Evolutionary conservation across 2,888 invertebrate genomes (phyloP), one percentile per base, ranked within the genome.

Genomic region (Bibio marci): DNA sequence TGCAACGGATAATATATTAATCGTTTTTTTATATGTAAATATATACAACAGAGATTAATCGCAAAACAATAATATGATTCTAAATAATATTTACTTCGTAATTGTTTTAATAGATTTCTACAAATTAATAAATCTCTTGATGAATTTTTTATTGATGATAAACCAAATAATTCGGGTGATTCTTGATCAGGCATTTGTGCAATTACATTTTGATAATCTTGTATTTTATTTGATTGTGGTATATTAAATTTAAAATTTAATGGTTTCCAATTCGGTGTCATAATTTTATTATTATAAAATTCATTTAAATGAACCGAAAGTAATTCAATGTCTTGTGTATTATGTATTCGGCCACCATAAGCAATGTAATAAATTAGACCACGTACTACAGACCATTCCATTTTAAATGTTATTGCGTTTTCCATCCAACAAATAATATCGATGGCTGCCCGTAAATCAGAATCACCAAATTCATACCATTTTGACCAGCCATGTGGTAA

Each of bases 401-500:
- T 53, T 31, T 64, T 53, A 39, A 44, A 50, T 44, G 53, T 52
- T 57, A 58, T 57, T 39, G 59, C 41, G 37, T 61, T 56, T 42
- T 59, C 44, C 39, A 48, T 41, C 54, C 59, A 57, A 38, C 53
- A 51, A 1, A 65, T 59, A 1, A 70, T 66, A 44, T 77, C 75
- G 30, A 76, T 66, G 1, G 80, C 81, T 4, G 83, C 80, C 37
- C 75, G 68, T 2, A 88, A 63, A 58, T 91, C 91, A 1, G 80
- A 70, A 49, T 80, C 76, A 38, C 78, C 80, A 61, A 91, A 91
- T 53, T 91, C 88, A 59, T 92, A 91, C 54, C 74, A 75, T 54
- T 80, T 83, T 1, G 80, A 80, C 90, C 90, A 91, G 1, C 88
- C 83, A 53, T 88, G 86, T 1, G 92, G 92, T 48, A 92, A 83